These are phyloP conservation scores for Piscicola geometra DNA, from an alignment of 2,888 invertebrate species.

Conservation along the genomic window DNA sequence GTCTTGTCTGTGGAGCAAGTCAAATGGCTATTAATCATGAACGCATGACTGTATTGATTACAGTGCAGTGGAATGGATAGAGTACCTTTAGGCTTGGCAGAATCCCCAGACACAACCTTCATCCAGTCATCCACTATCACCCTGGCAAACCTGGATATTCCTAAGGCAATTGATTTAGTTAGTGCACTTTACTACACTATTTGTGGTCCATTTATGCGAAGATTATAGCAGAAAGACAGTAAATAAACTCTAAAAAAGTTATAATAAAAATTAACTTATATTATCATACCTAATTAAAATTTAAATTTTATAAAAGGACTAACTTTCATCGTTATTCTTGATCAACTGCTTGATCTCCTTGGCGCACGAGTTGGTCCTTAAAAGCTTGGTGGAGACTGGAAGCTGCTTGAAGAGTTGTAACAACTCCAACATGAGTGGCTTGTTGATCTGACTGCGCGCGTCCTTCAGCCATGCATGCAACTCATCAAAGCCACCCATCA, in stretches of 20 bases:
- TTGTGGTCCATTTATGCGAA: too few species aligned
- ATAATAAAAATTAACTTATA: too few species aligned
- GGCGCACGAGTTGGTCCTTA: slow-evolving; percentile 18
- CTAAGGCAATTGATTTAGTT: too few species aligned
- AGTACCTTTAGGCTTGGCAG: not conserved
- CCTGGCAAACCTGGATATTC: slow-evolving; percentile 27
- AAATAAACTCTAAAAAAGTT: too few species aligned
- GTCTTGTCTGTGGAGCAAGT: too few species aligned
- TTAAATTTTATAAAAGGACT: too few species aligned
- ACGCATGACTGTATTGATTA: too few species aligned
- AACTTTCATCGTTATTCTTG: slow-evolving; percentile 28
- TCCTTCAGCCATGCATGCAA: slow-evolving; percentile 27
- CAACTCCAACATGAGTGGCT: slow-evolving; percentile 27
- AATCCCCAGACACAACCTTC: slow-evolving; percentile 8
- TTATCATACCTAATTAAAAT: not conserved
- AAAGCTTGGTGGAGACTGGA: slow-evolving; percentile 29
- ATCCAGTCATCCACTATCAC: slow-evolving; percentile 32
- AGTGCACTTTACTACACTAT: too few species aligned
- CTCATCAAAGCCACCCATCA: not conserved
- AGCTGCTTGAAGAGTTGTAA: slow-evolving; percentile 26
- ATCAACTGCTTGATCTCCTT: slow-evolving; percentile 34
- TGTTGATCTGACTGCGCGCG: slow-evolving; percentile 27
- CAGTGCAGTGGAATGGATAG: too few species aligned
- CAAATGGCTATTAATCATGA: too few species aligned
- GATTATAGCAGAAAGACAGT: too few species aligned